These are phyloP conservation scores for Neolamprologus falcicula DNA, from an alignment of 2,113 vertebrate genomes.

Conservation along the genomic window DNA sequence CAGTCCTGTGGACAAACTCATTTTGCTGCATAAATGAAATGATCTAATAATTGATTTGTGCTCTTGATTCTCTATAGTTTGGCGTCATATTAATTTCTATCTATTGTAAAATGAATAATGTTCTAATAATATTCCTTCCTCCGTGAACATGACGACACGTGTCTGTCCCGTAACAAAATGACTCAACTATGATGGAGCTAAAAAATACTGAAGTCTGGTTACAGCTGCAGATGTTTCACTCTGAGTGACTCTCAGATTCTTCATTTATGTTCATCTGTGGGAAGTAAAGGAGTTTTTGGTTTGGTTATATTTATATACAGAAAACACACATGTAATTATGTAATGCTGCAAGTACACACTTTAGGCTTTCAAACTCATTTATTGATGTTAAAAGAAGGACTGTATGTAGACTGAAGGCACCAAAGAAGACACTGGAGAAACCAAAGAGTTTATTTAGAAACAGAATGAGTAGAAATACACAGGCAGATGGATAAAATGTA, in stretches of 20 bases:
- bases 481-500: not conserved
- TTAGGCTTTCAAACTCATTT: not conserved
- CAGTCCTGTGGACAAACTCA: not conserved
- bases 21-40: not conserved
- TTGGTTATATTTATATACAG: not conserved
- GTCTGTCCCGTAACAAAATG: not conserved
- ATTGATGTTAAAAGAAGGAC: not conserved
- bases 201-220: not conserved
- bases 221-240: not conserved
- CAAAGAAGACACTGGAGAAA: not conserved
- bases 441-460: not conserved
- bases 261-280: not conserved
- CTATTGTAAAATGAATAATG: not conserved
- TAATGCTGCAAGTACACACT: not conserved
- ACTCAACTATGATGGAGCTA: not conserved
- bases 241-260: not conserved
- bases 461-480: not conserved
- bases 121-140: not conserved
- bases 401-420: rapidly evolving
- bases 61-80: not conserved
- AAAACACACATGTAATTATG: not conserved
- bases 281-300: not conserved
- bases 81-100: not conserved
- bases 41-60: not conserved
- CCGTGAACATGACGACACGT: rapidly evolving